Base-by-base conservation (phyloP, 2,797 vertebrate genomes). In the Sparus aurata region DNA sequence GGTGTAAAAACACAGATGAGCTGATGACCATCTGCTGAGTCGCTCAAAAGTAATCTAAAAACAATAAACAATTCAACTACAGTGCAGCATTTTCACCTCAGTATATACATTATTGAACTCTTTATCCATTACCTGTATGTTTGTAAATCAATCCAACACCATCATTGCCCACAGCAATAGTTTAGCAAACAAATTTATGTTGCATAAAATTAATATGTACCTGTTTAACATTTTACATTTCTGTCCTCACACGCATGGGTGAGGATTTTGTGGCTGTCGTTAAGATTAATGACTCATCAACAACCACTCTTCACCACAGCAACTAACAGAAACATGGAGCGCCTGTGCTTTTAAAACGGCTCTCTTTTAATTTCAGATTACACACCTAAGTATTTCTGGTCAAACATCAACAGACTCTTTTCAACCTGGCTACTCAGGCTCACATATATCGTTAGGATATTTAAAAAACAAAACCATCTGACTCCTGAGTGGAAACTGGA, bases 381-480 rank as follows among this genome's bases (percentile, higher is more conserved):
- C 23, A 78, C 38, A 76, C 25, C 22, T 62, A 16, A 50, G 49
- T 55, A 65, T 73, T 74, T 66, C 46, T 71, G 73, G 50, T 69
- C 20, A 79, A 85, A 77, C 18, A 73, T 53, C 45, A 71, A 61
- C 41, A 67, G 45, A 77, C n/a, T 70, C 18, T 20, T 61, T 71
- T 46, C 12, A 57, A 67, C 68, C 27, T 27, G 27, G 18, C 38
- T n/a, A 73, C 43, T 69, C 34, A 74, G 70, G 60, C 53, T 13
- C 27, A 73, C 50, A 75, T 69, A 75, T 58, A 74, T 73, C 22
- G 77, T 63, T 43, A 65, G n/a, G 72, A 71, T 50, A 77, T 60
- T 55, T 77, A 77, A 4, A 60, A 83, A 81, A 85, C 22, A 69
- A 79, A 82, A 71, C 30, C 54, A 77, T 79, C 53, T 77, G 30